phyloP scores from a whole-genome alignment of 2,113 vertebrate genomes.

The Steatornis caripensis region DNA sequence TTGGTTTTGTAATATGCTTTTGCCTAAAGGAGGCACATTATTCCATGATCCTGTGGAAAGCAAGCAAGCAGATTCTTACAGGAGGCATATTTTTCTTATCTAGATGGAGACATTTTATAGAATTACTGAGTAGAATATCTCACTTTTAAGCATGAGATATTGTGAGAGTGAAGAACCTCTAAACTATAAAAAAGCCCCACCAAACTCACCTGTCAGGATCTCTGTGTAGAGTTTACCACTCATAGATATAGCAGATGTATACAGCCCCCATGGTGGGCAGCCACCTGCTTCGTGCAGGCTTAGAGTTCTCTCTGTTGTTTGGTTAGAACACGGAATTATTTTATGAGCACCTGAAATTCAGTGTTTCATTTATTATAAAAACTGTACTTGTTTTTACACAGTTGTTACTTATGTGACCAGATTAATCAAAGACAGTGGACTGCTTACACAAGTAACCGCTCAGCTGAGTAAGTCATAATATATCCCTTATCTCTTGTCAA shows the following conservation, averaged over 20 bases:
- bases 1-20: neutral
- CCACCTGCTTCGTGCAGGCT: neutral
- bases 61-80: neutral
- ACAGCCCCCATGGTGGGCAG: neutral
- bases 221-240: neutral
- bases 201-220: neutral
- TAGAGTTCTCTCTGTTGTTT: neutral
- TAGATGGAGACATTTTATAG: neutral
- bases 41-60: neutral
- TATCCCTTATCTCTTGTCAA: neutral
- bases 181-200: rapidly evolving
- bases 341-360: neutral
- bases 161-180: neutral
- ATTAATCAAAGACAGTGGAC: neutral
- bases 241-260: neutral
- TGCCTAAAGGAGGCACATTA: neutral
- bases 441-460: neutral
- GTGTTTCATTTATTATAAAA: neutral
- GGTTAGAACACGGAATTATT: neutral
- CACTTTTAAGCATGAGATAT: neutral
- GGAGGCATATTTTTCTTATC: neutral
- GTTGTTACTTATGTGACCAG: neutral
- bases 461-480: neutral
- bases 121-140: neutral
- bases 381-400: neutral